A percentile compares a stretch with the other conserved stretches of the same genome.
phyloP scores from a whole-genome alignment of 2,113 vertebrate genomes.

The Noctilio leporinus region DNA sequence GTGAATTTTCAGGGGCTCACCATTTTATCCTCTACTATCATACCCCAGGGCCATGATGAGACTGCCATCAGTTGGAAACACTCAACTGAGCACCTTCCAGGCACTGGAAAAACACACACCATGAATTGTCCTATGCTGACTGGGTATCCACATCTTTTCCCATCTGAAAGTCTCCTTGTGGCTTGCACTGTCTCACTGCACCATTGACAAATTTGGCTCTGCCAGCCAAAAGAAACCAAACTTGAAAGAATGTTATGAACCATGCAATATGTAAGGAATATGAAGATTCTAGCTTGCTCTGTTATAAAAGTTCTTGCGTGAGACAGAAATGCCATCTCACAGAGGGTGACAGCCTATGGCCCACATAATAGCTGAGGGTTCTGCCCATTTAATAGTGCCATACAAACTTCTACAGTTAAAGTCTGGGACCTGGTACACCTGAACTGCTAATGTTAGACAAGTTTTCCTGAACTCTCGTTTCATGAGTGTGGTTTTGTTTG shows the following conservation, averaged over 20 bases:
- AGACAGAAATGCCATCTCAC: not conserved
- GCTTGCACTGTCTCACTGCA: not conserved
- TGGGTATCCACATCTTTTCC: not conserved
- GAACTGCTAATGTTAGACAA: not conserved
- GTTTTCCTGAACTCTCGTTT: not conserved
- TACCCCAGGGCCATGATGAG: not conserved
- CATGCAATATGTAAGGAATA: not conserved
- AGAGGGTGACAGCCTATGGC: not conserved
- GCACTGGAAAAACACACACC: not conserved
- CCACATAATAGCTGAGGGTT: not conserved
- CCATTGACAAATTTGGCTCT: not conserved
- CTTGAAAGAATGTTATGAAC: not conserved
- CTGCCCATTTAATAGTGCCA: not conserved
- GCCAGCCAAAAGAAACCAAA: not conserved
- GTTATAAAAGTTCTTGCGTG: not conserved
- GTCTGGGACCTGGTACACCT: not conserved
- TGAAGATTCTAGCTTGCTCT: not conserved
- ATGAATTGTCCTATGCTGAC: fast-evolving
- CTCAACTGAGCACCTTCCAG: not conserved
- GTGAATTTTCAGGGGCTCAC: not conserved
- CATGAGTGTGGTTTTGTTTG: not conserved
- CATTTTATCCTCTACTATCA: not conserved
- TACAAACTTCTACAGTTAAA: not conserved
- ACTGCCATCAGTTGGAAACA: not conserved
- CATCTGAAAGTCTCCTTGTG: not conserved